phyloP scores from a whole-genome alignment of 2,888 invertebrate genomes.

The Chloroclystis v-ata region DNA sequence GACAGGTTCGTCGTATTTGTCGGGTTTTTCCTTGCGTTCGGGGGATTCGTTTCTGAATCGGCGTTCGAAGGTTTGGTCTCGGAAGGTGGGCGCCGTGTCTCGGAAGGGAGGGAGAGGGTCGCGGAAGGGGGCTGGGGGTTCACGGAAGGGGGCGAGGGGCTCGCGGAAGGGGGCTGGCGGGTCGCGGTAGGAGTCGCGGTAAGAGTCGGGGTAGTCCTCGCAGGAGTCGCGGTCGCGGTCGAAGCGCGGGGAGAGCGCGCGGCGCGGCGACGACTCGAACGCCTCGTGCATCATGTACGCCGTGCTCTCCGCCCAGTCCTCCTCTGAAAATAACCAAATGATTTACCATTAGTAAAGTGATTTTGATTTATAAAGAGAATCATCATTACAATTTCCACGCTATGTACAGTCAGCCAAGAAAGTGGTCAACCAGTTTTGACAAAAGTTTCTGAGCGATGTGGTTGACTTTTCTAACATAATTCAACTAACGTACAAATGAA shows the following conservation, averaged over 20 bases:
- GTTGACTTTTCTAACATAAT: no score
- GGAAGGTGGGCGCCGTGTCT: constrained; percentile 31
- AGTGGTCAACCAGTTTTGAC: no score
- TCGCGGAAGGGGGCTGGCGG: constrained; percentile 50
- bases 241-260: constrained; percentile 53
- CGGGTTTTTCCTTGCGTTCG: constrained; percentile 61
- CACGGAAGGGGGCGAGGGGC: constrained; percentile 41
- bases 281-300: constrained; percentile 81
- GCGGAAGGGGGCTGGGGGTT: constrained; percentile 59
- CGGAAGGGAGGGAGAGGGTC: constrained; percentile 56
- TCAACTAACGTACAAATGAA: no score
- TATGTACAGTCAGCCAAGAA: no score
- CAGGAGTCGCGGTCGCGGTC: constrained; percentile 46
- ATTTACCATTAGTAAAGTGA: no score
- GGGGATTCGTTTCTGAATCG: constrained; percentile 63
- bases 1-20: constrained; percentile 59
- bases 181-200: constrained; percentile 54
- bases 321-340: constrained; percentile 75
- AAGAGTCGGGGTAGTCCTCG: constrained; percentile 37
- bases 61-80: constrained; percentile 56
- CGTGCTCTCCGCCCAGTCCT: constrained; percentile 84
- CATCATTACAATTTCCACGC: no score
- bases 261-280: constrained; percentile 68
- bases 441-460: no score
- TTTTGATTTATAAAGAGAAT: no score